Percentiles rank a stretch among this genome's conserved stretches.
These are phyloP conservation scores for Sebastiscus tertius DNA, from an alignment of 2,797 vertebrate genomes.

Conservation along the genomic window DNA sequence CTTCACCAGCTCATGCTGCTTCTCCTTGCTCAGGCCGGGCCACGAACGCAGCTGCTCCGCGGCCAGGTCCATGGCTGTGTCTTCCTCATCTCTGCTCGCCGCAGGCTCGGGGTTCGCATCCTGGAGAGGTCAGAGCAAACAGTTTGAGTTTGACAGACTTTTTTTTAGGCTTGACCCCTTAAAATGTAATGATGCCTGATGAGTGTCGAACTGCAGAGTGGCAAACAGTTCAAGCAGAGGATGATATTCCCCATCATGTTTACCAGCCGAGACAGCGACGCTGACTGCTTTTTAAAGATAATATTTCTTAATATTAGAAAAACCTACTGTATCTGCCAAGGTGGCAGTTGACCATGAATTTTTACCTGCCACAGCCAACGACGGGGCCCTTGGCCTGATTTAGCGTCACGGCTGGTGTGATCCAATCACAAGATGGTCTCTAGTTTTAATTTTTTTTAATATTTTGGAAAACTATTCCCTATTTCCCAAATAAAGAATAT, in stretches of 20 bases:
- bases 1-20: conserved; percentile 93
- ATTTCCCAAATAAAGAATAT: not conserved
- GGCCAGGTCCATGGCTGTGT: conserved; percentile 96
- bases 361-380: too few species aligned
- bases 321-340: too few species aligned
- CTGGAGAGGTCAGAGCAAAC: conserved; percentile 59
- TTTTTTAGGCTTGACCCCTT: not conserved
- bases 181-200: not conserved
- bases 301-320: too few species aligned
- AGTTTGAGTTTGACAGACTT: not conserved
- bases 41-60: conserved; percentile 93
- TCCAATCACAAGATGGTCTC: too few species aligned
- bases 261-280: fast-evolving
- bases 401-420: too few species aligned
- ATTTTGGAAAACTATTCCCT: not conserved
- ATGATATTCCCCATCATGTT: not conserved
- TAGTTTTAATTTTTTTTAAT: not conserved
- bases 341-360: too few species aligned
- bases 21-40: conserved; percentile 91
- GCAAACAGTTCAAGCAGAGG: not conserved
- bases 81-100: conserved; percentile 76
- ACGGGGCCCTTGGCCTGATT: too few species aligned
- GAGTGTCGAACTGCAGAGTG: not conserved
- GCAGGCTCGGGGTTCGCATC: conserved; percentile 64
- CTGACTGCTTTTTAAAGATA: too few species aligned